These are phyloP conservation scores for Loripinus fragilis DNA, from an alignment of 2,888 invertebrate species.

Conservation along the genomic window DNA sequence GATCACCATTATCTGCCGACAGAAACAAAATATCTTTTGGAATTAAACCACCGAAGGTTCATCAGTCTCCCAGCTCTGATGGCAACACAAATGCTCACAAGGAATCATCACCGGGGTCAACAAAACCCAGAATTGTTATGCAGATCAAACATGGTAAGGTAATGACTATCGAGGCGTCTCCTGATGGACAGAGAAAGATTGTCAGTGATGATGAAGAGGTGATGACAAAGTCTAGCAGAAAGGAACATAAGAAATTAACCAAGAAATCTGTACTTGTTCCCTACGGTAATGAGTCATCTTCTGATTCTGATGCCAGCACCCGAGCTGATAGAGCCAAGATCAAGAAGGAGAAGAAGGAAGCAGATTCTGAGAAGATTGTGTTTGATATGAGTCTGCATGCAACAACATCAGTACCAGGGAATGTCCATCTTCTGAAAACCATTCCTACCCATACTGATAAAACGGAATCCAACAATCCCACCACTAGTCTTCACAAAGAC, in stretches of 20 bases:
- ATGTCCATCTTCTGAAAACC: conserved; percentile 56
- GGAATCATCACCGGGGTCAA: conserved; percentile 6
- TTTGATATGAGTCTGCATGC: conserved; percentile 74
- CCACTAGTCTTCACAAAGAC: background rate
- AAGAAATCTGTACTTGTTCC: conserved; percentile 76
- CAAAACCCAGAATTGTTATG: conserved; percentile 79
- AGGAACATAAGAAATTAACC: conserved; percentile 44
- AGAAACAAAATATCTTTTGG: conserved; percentile 77
- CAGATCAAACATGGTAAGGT: conserved; percentile 81
- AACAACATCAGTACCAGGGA: conserved; percentile 78
- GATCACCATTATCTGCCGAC: conserved; percentile 62
- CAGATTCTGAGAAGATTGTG: conserved; percentile 52
- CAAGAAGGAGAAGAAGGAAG: conserved; percentile 8
- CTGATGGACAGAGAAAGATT: conserved; percentile 73
- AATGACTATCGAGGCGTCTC: conserved; percentile 73
- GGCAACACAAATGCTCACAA: background rate
- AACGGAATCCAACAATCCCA: background rate
- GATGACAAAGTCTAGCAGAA: conserved; percentile 39
- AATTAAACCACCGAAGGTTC: conserved; percentile 45
- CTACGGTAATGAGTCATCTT: conserved; percentile 81
- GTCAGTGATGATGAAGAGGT: conserved; percentile 67
- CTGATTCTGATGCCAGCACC: conserved; percentile 65
- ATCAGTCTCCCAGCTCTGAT: background rate
- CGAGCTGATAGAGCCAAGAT: conserved; percentile 16
- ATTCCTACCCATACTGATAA: background rate